phyloP scores from a whole-genome alignment of 2,797 vertebrate genomes.

The Phrynocephalus vlangalii region DNA sequence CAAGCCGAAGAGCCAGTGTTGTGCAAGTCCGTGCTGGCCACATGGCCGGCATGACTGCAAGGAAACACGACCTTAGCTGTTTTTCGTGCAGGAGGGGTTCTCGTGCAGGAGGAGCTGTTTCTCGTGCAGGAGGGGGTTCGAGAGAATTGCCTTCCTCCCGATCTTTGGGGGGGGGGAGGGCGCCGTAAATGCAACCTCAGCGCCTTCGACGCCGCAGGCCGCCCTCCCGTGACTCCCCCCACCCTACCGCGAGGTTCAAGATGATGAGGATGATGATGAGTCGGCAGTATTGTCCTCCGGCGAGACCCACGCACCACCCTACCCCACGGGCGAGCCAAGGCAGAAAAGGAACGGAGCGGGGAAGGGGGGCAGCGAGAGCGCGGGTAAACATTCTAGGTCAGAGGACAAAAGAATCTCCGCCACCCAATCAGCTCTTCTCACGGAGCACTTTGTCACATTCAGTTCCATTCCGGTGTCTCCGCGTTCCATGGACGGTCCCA shows the following conservation, averaged over 20 bases:
- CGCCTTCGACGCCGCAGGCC: background rate
- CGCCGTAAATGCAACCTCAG: background rate
- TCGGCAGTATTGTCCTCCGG: background rate
- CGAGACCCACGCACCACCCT: fast-evolving
- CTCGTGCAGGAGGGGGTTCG: too few species aligned
- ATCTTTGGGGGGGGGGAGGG: too few species aligned
- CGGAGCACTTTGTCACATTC: slow-evolving; percentile 30
- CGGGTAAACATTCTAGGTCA: slow-evolving; percentile 30
- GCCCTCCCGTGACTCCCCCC: background rate
- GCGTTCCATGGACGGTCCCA: slow-evolving; percentile 61
- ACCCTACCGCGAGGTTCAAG: too few species aligned
- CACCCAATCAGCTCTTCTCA: slow-evolving; percentile 56
- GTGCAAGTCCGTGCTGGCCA: too few species aligned
- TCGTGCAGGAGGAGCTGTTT: too few species aligned
- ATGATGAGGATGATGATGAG: too few species aligned
- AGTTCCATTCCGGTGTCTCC: slow-evolving; percentile 59
- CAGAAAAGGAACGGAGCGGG: background rate
- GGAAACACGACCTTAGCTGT: too few species aligned
- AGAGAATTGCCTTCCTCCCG: too few species aligned
- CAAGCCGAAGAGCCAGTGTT: too few species aligned
- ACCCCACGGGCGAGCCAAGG: background rate
- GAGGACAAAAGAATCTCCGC: slow-evolving; percentile 42
- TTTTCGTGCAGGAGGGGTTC: too few species aligned
- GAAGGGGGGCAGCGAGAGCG: too few species aligned
- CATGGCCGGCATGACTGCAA: too few species aligned